phyloP scores from a whole-genome alignment of 2,888 invertebrate species.

The Euplexia lucipara region DNA sequence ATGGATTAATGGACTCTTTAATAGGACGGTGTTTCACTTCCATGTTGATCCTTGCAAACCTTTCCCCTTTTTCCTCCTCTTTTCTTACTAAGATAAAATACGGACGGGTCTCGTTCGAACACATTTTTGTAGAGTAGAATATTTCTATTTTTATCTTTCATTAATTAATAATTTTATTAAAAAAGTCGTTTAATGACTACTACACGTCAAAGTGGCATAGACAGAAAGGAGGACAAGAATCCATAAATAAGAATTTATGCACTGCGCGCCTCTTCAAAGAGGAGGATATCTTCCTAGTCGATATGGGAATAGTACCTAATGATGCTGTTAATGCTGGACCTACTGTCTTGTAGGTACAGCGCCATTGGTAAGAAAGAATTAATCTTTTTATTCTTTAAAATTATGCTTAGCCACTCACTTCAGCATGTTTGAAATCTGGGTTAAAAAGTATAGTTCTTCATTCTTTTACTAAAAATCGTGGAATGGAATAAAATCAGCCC shows the following conservation, averaged over 20 bases:
- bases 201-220: conserved; percentile 31
- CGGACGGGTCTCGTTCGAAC: conserved; percentile 83
- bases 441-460: too few relatives aligned
- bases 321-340: too few relatives aligned
- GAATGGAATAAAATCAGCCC: too few relatives aligned
- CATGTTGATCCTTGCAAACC: conserved; percentile 83
- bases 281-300: too few relatives aligned
- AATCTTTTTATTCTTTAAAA: too few relatives aligned
- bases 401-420: too few relatives aligned
- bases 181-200: conserved; percentile 28
- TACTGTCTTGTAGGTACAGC: too few relatives aligned
- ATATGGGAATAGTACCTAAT: too few relatives aligned
- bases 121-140: conserved; percentile 67
- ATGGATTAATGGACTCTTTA: conserved; percentile 78
- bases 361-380: too few relatives aligned
- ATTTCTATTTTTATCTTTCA: conserved; percentile 38
- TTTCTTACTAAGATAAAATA: conserved; percentile 82
- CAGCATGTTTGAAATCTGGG: too few relatives aligned
- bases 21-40: conserved; percentile 80
- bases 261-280: too few relatives aligned
- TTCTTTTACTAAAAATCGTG: too few relatives aligned
- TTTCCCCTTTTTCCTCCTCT: conserved; percentile 87
- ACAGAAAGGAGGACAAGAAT: background rate
- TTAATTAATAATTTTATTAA: conserved; percentile 10
- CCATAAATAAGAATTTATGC: background rate